A percentile compares a stretch with the other conserved stretches of the same genome.
phyloP scores from a whole-genome alignment of 2,888 invertebrate genomes.

The Tuberolachnus salignus region DNA sequence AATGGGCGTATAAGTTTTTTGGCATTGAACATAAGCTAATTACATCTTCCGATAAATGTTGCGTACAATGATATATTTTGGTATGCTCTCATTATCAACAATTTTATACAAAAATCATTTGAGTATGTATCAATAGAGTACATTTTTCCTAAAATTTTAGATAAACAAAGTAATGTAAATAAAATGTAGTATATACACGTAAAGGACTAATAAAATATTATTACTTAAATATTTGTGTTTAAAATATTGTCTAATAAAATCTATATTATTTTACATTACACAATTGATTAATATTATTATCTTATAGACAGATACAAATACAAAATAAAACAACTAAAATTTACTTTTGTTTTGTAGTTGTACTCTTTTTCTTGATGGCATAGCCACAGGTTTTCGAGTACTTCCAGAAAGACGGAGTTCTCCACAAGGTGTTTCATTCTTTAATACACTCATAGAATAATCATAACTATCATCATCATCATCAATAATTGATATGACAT shows the following conservation, averaged over 20 bases:
- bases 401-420: too few species aligned
- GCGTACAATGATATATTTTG: too few species aligned
- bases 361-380: constrained; percentile 47
- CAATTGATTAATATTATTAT: not conserved
- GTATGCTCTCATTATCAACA: too few species aligned
- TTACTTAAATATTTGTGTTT: too few species aligned
- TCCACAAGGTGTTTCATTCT: not conserved
- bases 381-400: not conserved
- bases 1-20: not conserved
- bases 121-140: too few species aligned
- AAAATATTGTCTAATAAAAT: not conserved
- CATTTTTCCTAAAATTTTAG: too few species aligned
- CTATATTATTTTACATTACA: not conserved
- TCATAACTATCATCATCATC: not conserved
- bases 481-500: constrained; percentile 22
- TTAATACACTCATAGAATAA: not conserved
- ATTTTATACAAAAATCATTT: too few species aligned
- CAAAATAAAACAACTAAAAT: not conserved
- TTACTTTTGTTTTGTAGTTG: constrained; percentile 39
- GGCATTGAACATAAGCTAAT: not conserved
- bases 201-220: too few species aligned
- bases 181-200: too few species aligned
- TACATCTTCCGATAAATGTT: not conserved
- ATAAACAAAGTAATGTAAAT: too few species aligned
- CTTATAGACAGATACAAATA: not conserved